Percentiles rank a stretch among this genome's conserved stretches.
Conservation (phyloP, 2,113 vertebrate species). For the Malurus melanocephalus region DNA sequence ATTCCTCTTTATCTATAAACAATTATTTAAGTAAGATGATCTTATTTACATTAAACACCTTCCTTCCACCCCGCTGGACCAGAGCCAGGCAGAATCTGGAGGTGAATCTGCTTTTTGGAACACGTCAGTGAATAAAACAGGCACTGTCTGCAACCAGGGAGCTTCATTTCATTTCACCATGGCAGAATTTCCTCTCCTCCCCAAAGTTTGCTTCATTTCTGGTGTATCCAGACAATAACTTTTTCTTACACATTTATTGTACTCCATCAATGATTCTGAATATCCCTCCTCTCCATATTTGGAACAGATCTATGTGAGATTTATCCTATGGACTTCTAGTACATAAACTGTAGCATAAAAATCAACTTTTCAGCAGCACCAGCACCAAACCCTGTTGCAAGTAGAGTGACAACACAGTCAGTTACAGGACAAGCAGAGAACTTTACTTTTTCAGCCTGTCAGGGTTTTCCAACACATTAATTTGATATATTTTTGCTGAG, state of each 20-base stretch:
- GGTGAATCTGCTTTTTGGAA: not conserved
- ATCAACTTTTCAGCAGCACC: not conserved
- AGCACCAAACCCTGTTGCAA: not conserved
- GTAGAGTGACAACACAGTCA: not conserved
- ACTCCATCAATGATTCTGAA: accelerated
- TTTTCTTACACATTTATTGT: not conserved
- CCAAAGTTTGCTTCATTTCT: not conserved
- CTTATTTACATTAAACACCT: not conserved
- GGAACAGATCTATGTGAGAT: not conserved
- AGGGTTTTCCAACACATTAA: not conserved
- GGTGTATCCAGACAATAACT: not conserved
- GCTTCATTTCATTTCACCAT: not conserved
- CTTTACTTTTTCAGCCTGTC: not conserved
- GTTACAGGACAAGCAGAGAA: not conserved
- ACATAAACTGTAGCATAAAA: not conserved
- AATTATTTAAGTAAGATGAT: not conserved
- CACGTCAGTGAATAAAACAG: not conserved
- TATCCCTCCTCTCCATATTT: not conserved
- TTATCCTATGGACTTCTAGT: not conserved
- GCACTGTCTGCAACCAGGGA: not conserved
- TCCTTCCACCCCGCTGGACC: not conserved
- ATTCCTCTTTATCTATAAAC: not conserved
- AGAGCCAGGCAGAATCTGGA: not conserved
- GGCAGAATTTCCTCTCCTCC: not conserved
- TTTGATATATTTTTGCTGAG: not conserved